phyloP scores from a whole-genome alignment of 2,888 invertebrate species.

The Neelides folsomi region DNA sequence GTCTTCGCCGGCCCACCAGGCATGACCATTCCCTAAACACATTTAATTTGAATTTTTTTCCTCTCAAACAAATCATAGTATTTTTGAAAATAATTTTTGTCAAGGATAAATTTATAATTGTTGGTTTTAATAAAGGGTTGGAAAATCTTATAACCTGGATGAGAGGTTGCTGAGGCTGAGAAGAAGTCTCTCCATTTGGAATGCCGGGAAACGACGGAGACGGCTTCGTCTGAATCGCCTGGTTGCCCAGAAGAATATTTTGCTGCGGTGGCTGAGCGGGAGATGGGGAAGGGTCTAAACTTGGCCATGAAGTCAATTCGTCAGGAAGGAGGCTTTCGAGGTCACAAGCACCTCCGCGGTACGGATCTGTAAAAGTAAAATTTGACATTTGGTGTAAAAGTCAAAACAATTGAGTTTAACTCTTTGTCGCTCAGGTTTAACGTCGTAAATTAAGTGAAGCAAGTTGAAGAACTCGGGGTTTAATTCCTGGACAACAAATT shows the following conservation, averaged over 20 bases:
- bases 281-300: conserved; percentile 50
- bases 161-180: conserved; percentile 37
- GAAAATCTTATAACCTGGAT: conserved; percentile 44
- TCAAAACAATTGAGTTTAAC: neutral
- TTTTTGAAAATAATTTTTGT: neutral
- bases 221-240: conserved; percentile 33
- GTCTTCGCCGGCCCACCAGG: conserved; percentile 14
- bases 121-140: no score
- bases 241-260: conserved; percentile 11
- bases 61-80: no score
- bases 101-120: no score
- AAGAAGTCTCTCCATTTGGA: conserved; percentile 31
- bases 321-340: conserved; percentile 85
- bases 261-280: conserved; percentile 53
- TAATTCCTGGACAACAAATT: conserved; percentile 29
- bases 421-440: neutral
- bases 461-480: neutral
- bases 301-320: conserved; percentile 63
- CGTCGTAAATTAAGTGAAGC: neutral
- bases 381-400: neutral
- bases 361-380: conserved; percentile 50
- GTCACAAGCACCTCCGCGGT: conserved; percentile 71
- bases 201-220: conserved; percentile 38
- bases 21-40: conserved; percentile 29
- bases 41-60: no score